Evolutionary conservation across 2,113 vertebrate species (phyloP), one percentile per base, ranked within the genome.

Genomic region (Lonchura striata): DNA sequence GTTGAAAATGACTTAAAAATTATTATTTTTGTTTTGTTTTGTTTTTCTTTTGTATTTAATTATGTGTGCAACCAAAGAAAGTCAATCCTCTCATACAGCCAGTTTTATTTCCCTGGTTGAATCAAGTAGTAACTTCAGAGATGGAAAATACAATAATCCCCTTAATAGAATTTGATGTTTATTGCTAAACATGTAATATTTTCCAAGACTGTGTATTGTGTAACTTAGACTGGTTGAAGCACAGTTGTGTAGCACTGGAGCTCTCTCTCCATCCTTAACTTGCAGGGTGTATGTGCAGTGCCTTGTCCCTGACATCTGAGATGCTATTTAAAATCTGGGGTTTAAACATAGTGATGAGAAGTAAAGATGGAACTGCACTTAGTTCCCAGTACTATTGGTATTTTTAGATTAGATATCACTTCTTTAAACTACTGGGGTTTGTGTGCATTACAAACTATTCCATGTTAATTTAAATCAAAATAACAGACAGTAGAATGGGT

Each of bases 31-130:
- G 16, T 44, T 44, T 44, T 44, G 13, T 59, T 68, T 35, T 47
- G 69, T 7, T 15, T 47, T 65, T 53, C 7, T 70, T 83, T 91
- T 31, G 7, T 50, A 53, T 42, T 52, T 90, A 85, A 88, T 92
- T 82, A 74, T 5, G 16, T 50, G 10, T 83, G 46, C 28, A 82
- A 27, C 63, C 18, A 5, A 72, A 86, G 20, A 42, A 57, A 70
- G 25, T 7, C 41, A 80, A 6, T 86, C 63, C 35, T 91, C 46
- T 80, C 20, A 22, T 4, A 30, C 15, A 72, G 15, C 22, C 80
- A 37, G 47, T 87, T 95, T 92, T 85, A 90, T 93, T 93, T 93
- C 65, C 72, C 72, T 92, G 82, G 53, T 49, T 66, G 27, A 84
- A 77, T 80, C 50, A 72, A 85, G 57, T 37, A 46, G 23, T 52